Percentiles rank a stretch among this genome's conserved stretches.
Conservation (phyloP, 2,888 invertebrate genomes). For the Perizoma flavofasciatum region DNA sequence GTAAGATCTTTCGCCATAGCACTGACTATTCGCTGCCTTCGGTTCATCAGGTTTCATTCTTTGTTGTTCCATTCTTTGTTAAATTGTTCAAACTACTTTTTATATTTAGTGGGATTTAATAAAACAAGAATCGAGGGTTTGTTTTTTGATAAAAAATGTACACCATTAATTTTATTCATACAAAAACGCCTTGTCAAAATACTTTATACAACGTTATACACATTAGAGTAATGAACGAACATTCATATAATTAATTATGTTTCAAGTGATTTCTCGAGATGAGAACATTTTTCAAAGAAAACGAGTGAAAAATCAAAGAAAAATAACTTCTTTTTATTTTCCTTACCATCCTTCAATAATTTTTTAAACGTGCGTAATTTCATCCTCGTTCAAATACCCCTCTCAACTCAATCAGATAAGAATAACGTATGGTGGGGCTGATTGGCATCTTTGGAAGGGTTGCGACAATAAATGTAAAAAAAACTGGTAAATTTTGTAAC, state of each 20-base stretch:
- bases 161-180: slow-evolving; percentile 65
- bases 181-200: slow-evolving; percentile 71
- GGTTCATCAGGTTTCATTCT: too few relatives aligned
- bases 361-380: slow-evolving; percentile 11
- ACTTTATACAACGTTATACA: slow-evolving; percentile 72
- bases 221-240: slow-evolving; percentile 39
- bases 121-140: slow-evolving; percentile 47
- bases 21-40: too few relatives aligned
- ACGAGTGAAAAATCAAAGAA: too few relatives aligned
- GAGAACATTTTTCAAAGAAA: neutral
- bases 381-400: slow-evolving; percentile 13
- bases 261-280: slow-evolving; percentile 12
- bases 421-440: slow-evolving; percentile 1
- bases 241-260: slow-evolving; percentile 23
- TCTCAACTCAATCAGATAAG: slow-evolving; percentile 21
- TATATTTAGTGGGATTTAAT: slow-evolving; percentile 27
- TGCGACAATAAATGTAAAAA: too few relatives aligned
- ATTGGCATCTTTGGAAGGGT: too few relatives aligned
- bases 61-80: too few relatives aligned
- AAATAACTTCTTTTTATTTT: too few relatives aligned
- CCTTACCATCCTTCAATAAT: slow-evolving; percentile 6
- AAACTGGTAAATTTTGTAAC: too few relatives aligned
- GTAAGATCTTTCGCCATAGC: too few relatives aligned
- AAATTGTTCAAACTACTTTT: too few relatives aligned
- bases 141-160: slow-evolving; percentile 57